Base-by-base conservation (phyloP, 2,797 vertebrate genomes). In the Parauchenoglanis punctatus region DNA sequence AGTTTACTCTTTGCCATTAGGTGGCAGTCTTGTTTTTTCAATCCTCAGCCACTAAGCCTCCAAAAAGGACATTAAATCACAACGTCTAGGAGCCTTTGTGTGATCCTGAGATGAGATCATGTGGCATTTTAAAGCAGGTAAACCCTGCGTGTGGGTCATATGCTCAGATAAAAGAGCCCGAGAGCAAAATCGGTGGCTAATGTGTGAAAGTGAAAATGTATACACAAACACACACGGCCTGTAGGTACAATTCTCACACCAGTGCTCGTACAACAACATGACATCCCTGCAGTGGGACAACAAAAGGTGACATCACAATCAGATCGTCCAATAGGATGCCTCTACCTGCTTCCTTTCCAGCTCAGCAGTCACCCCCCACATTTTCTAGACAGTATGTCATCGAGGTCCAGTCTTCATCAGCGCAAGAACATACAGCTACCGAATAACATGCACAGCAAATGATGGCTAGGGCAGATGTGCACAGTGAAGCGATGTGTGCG, bases 241-340 rank as follows among this genome's bases (percentile, higher is more conserved):
- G 65, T 17, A 25, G 58, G 31, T 63, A 65, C 28, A 65, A 63
- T 59, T 76, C 31, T 89, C 54, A 67, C 84, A 83, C 77, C 86
- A 61, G 28, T 78, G 85, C 86, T 81, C 88, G n/a, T 75, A 78
- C 65, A 82, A 61, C 56, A 52, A 80, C 88, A 84, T 89, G 67
- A 91, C 89, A 89, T 81, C 86, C 81, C 90, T 87, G 90, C 90
- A 93, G 89, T 90, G 90, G 89, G 84, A 63, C 91, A 90, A 89
- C 89, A 84, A 92, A 91, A 89, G 89, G 88, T 93, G 91, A 93
- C 92, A 92, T 94, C 92, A 93, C 91, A 84, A 88, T 83, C 77
- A 40, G 56, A 83, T 85, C 86, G 82, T 82, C 91, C 93, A 93
- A 93, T 92, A 76, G 87, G 75, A 90, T 0, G 28, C 86, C 87